Conservation (phyloP, 2,113 vertebrate genomes). For the Holacanthus passer region DNA sequence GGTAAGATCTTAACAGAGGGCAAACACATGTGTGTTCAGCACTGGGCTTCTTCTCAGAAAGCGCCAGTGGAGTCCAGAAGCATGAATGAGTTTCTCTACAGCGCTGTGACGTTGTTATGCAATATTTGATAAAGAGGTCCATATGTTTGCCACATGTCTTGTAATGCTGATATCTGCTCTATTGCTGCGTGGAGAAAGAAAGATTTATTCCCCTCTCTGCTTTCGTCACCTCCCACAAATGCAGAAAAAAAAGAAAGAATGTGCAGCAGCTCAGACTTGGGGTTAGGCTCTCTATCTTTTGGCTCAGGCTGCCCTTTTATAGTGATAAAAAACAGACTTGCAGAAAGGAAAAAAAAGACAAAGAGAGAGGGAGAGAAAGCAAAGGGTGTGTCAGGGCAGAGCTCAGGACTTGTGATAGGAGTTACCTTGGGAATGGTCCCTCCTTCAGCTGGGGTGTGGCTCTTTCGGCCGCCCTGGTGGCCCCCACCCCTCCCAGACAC, state of each 20-base stretch:
- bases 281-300: conserved; percentile 45
- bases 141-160: conserved; percentile 64
- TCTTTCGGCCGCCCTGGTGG: conserved; percentile 46
- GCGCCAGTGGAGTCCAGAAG: not conserved
- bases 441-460: conserved; percentile 77
- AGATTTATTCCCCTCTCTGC: conserved; percentile 37
- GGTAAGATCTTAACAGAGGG: conserved; percentile 81
- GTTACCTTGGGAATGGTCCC: conserved; percentile 81
- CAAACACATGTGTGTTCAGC: not conserved
- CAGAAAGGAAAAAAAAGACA: conserved; percentile 26
- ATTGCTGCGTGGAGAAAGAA: conserved; percentile 32
- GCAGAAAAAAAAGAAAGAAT: conserved; percentile 35
- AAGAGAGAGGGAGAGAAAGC: conserved; percentile 38
- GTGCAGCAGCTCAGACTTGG: conserved; percentile 5
- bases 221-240: conserved; percentile 48
- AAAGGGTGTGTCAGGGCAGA: conserved; percentile 82
- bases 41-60: no score
- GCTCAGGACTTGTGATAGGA: conserved; percentile 68
- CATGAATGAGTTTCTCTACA: not conserved
- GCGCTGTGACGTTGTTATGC: conserved; percentile 36
- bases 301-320: conserved; percentile 56
- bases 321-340: conserved; percentile 70
- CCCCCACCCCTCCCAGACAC: conserved; percentile 37
- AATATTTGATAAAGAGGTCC: conserved; percentile 9
- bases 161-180: conserved; percentile 33